Evolutionary conservation across 2,113 vertebrate species (phyloP).

Genomic region (Neolamprologus toae): DNA sequence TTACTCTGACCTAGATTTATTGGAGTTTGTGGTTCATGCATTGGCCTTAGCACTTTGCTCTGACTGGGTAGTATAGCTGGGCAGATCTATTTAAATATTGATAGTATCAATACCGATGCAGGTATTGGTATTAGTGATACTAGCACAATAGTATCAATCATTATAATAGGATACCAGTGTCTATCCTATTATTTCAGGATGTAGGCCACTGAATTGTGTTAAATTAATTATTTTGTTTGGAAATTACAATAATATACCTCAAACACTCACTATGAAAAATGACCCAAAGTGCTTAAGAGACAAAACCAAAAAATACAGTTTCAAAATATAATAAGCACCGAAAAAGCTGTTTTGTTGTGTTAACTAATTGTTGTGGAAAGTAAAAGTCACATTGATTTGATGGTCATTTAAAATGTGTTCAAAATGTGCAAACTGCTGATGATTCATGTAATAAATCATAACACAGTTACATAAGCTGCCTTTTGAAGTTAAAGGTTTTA

Average conservation of each 20-base stretch:
- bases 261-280: background rate
- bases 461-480: background rate
- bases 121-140: background rate
- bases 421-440: background rate
- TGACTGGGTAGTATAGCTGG: background rate
- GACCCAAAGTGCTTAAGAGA: background rate
- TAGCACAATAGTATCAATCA: background rate
- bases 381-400: background rate
- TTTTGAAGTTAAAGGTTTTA: background rate
- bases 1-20: background rate
- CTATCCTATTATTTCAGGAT: background rate
- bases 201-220: background rate
- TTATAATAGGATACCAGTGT: background rate
- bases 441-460: background rate
- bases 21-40: background rate
- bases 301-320: background rate
- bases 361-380: background rate
- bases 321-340: background rate
- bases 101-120: background rate
- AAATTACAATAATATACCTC: background rate
- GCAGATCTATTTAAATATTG: background rate
- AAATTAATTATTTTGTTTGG: background rate
- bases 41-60: background rate
- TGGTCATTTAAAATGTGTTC: background rate
- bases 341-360: background rate